Evolutionary conservation across 2,113 vertebrate species (phyloP).

Genomic region (Apeltes quadracus): DNA sequence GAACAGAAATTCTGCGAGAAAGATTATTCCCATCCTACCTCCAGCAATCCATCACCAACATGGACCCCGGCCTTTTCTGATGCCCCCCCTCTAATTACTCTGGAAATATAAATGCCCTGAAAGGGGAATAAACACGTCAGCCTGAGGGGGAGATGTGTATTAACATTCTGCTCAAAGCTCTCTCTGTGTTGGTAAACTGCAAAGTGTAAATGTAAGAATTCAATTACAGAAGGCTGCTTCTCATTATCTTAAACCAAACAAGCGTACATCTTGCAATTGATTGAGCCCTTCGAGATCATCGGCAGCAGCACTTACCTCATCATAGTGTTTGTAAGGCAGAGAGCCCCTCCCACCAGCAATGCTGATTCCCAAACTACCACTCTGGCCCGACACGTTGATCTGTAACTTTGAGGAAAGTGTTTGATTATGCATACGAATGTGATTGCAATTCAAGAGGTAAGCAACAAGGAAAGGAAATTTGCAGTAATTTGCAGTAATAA

Average conservation of each 20-base stretch:
- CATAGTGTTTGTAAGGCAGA: conserved; percentile 84
- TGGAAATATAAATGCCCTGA: conserved; percentile 80
- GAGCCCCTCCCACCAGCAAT: conserved; percentile 88
- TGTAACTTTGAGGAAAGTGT: conserved; percentile 70
- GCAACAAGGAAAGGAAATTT: not conserved
- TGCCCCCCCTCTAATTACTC: conserved; percentile 77
- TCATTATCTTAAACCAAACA: conserved; percentile 4
- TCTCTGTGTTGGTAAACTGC: not conserved
- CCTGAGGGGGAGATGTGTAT: not conserved
- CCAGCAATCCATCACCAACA: conserved; percentile 77
- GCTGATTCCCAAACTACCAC: conserved; percentile 86
- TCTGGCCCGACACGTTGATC: conserved; percentile 86
- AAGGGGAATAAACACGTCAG: conserved; percentile 25
- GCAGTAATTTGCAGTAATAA: conserved; percentile 1
- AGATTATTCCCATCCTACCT: conserved; percentile 66
- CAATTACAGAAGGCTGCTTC: not conserved
- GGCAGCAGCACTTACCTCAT: conserved; percentile 78
- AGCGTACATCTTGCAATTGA: not conserved
- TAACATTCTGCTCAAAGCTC: not conserved
- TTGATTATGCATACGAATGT: conserved; percentile 10
- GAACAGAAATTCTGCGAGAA: not conserved
- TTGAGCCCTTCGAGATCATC: not conserved
- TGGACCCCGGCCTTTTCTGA: conserved; percentile 79
- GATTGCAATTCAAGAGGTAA: not conserved
- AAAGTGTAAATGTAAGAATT: not conserved